Conservation (phyloP, 1,140 invertebrate genomes). For the Ladona fulva region DNA sequence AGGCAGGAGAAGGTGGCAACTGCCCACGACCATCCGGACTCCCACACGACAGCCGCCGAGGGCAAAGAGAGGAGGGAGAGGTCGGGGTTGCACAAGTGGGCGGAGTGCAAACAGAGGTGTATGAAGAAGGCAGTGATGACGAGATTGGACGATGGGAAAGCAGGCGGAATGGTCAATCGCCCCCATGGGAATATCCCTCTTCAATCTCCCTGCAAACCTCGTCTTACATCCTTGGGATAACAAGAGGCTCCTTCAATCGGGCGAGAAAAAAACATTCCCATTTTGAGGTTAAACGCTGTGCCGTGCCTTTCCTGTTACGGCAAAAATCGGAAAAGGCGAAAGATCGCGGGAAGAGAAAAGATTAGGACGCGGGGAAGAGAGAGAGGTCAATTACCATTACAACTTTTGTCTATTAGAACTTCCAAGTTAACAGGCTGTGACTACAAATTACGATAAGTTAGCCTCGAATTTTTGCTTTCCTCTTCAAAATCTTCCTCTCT, state of each 20-base stretch:
- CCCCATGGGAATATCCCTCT: neutral
- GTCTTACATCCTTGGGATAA: slow-evolving; percentile 5
- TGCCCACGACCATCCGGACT: no score
- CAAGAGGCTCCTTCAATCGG: neutral
- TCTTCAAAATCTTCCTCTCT: no score
- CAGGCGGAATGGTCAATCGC: neutral
- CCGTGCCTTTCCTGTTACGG: neutral
- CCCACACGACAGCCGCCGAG: neutral
- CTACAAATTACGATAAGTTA: no score
- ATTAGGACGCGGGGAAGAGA: no score
- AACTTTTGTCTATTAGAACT: no score
- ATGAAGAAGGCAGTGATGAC: neutral
- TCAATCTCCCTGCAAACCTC: neutral
- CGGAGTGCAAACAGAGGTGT: neutral
- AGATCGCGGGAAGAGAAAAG: no score
- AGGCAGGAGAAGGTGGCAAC: no score
- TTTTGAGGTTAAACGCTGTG: neutral
- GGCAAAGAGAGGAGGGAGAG: neutral
- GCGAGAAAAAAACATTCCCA: neutral
- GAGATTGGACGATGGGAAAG: neutral
- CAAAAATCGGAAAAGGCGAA: neutral
- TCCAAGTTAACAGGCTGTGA: no score
- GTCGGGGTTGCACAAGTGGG: neutral
- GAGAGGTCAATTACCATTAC: no score
- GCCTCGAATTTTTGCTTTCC: no score